Conservation (phyloP, 2,113 vertebrate genomes). For the Polypterus senegalus region DNA sequence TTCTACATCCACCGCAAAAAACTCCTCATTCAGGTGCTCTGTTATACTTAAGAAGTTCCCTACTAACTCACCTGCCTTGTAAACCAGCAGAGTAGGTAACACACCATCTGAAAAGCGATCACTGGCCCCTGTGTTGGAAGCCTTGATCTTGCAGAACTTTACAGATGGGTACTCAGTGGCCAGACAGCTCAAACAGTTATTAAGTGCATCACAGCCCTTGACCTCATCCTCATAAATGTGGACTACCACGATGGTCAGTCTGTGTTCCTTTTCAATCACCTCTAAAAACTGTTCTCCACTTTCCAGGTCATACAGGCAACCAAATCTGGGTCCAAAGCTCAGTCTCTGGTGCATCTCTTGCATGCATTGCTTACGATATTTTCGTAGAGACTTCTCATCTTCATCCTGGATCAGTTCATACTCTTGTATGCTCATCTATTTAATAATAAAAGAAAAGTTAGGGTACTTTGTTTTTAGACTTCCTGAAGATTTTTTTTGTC, state of each 20-base stretch:
- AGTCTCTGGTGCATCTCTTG: constrained; percentile 87
- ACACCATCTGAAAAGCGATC: constrained; percentile 78
- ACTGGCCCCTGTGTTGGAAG: constrained; percentile 65
- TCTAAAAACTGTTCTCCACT: constrained; percentile 83
- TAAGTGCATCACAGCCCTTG: constrained; percentile 75
- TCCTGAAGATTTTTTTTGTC: too few relatives aligned
- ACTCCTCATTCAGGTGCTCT: constrained; percentile 75
- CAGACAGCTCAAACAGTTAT: constrained; percentile 71
- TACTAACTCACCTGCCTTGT: constrained; percentile 86
- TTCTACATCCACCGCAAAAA: constrained; percentile 85
- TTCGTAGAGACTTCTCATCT: constrained; percentile 76
- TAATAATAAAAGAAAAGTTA: too few relatives aligned
- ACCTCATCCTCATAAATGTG: constrained; percentile 75
- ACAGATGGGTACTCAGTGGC: constrained; percentile 69
- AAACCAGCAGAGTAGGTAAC: constrained; percentile 79
- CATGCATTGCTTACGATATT: constrained; percentile 86
- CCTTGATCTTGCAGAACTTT: constrained; percentile 89
- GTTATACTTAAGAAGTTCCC: constrained; percentile 82
- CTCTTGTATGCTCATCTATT: constrained; percentile 87
- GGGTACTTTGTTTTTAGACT: too few relatives aligned
- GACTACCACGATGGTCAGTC: constrained; percentile 72
- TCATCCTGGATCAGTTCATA: constrained; percentile 81
- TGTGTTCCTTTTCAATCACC: constrained; percentile 79
- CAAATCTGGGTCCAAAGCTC: constrained; percentile 83
- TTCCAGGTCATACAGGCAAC: constrained; percentile 69